These are phyloP conservation scores for Oreohelix idahoensis DNA, from an alignment of 1,140 invertebrate genomes.

Conservation along the genomic window DNA sequence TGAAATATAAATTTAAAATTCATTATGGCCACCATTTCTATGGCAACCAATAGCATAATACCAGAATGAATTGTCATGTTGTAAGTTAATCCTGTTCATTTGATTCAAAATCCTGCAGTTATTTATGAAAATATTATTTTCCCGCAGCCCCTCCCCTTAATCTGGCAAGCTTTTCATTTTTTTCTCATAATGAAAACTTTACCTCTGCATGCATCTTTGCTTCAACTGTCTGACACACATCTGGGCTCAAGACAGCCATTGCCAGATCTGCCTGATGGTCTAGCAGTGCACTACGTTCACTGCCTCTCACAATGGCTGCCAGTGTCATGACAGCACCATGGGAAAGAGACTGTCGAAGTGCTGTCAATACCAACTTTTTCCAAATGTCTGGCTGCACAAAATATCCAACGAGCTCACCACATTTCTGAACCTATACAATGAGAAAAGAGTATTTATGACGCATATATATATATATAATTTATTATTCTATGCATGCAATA, in stretches of 20 bases:
- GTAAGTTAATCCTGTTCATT: no score
- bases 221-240: slow-evolving; percentile 66
- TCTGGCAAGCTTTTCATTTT: no score
- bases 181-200: no score
- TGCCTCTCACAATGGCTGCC: slow-evolving; percentile 63
- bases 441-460: neutral
- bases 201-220: slow-evolving; percentile 49
- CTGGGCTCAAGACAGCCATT: slow-evolving; percentile 52
- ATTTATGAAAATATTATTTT: no score
- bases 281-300: slow-evolving; percentile 47
- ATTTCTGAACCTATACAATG: slow-evolving; percentile 73
- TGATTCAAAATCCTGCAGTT: no score
- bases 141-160: no score
- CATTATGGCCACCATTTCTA: no score
- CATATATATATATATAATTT: no score
- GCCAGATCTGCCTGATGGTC: slow-evolving; percentile 59
- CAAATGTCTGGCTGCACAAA: slow-evolving; percentile 77
- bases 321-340: slow-evolving; percentile 64
- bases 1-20: no score
- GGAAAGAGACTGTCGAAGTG: slow-evolving; percentile 57
- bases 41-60: no score
- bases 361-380: slow-evolving; percentile 63
- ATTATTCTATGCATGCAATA: no score
- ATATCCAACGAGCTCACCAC: slow-evolving; percentile 81
- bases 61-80: no score